Percentiles rank a stretch among this genome's conserved stretches.
Evolutionary conservation across 2,888 invertebrate genomes (phyloP).

Genomic region (Melanostoma scalare): DNA sequence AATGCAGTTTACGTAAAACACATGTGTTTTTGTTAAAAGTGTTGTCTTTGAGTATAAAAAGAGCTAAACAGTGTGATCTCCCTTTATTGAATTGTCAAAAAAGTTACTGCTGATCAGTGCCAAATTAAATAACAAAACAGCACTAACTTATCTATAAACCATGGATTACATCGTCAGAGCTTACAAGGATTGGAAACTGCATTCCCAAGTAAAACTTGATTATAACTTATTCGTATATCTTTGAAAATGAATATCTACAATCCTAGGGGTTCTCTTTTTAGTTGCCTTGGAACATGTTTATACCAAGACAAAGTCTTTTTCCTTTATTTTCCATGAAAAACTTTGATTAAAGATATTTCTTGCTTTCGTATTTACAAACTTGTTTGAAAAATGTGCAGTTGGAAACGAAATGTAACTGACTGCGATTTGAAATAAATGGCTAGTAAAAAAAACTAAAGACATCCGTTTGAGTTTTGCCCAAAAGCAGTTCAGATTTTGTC

Average conservation of each 20-base stretch:
- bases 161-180: slow-evolving; percentile 82
- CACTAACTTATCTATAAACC: slow-evolving; percentile 65
- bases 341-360: no score
- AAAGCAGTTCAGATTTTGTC: background rate
- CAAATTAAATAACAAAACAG: slow-evolving; percentile 28
- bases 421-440: no score
- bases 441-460: no score
- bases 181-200: slow-evolving; percentile 82
- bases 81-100: slow-evolving; percentile 16
- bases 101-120: slow-evolving; percentile 24
- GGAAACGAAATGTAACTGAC: no score
- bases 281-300: slow-evolving; percentile 28
- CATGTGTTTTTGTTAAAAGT: slow-evolving; percentile 37
- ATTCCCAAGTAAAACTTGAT: slow-evolving; percentile 79
- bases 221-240: background rate
- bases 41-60: slow-evolving; percentile 1
- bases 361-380: no score
- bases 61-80: slow-evolving; percentile 30
- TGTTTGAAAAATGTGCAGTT: no score
- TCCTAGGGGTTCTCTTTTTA: slow-evolving; percentile 51
- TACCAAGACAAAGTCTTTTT: background rate
- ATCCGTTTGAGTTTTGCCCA: no score
- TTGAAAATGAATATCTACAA: slow-evolving; percentile 24
- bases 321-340: slow-evolving; percentile 17
- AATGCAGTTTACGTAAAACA: background rate